Conservation (phyloP, 1,140 invertebrate species). For the Phthorimaea operculella region DNA sequence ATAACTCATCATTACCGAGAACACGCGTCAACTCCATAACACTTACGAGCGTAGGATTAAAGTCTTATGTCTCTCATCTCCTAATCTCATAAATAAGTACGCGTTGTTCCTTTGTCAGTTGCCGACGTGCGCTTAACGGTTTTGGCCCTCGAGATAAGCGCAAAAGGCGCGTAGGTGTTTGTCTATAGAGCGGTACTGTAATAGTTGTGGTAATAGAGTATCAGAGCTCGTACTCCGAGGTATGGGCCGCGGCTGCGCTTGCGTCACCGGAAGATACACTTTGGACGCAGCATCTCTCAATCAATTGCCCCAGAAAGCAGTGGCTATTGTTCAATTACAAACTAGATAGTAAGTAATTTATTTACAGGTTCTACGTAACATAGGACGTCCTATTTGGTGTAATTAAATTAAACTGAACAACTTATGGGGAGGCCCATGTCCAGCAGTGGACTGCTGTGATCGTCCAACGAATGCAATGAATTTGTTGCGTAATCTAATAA, state of each 20-base stretch:
- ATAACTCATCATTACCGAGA: too few relatives aligned
- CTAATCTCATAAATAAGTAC: neutral
- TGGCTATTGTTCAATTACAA: neutral
- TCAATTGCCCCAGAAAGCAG: neutral
- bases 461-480: too few relatives aligned
- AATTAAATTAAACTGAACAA: too few relatives aligned
- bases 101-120: neutral
- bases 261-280: neutral
- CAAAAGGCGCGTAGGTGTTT: constrained; percentile 5
- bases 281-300: neutral
- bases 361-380: too few relatives aligned
- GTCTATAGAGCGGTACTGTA: constrained; percentile 4
- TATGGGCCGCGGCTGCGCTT: neutral
- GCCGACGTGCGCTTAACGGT: neutral
- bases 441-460: too few relatives aligned
- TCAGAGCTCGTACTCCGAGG: neutral
- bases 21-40: too few relatives aligned
- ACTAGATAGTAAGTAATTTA: too few relatives aligned
- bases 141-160: constrained; percentile 1
- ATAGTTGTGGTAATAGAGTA: neutral
- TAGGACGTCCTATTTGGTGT: too few relatives aligned
- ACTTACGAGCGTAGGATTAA: too few relatives aligned
- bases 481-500: too few relatives aligned
- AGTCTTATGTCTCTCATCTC: neutral
- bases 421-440: too few relatives aligned